Percentiles rank a stretch among this genome's conserved stretches.
Conservation (phyloP, 2,113 vertebrate species). For the Myiagra hebetior region DNA sequence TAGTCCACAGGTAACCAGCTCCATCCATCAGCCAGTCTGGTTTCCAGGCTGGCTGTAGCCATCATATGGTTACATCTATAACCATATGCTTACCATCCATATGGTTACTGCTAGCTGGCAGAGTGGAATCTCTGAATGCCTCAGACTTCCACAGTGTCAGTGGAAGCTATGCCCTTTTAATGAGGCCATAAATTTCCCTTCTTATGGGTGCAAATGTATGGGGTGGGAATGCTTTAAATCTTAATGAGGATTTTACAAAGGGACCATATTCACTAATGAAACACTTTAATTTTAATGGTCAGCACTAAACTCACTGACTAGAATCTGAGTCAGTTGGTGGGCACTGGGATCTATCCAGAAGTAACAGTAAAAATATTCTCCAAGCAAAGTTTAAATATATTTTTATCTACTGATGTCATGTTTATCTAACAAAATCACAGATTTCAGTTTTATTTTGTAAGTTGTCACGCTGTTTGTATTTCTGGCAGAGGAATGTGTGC, state of each 20-base stretch:
- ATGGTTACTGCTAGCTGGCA: not conserved
- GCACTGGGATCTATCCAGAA: not conserved
- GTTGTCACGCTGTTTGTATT: not conserved
- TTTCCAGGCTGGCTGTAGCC: not conserved
- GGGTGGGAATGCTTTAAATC: not conserved
- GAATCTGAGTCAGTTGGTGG: not conserved
- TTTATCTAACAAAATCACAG: not conserved
- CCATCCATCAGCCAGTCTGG: not conserved
- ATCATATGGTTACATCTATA: not conserved
- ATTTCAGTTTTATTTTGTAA: not conserved
- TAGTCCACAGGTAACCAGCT: not conserved
- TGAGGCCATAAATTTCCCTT: not conserved
- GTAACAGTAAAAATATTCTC: not conserved
- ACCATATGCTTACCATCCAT: not conserved
- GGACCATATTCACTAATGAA: not conserved
- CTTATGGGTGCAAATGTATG: not conserved
- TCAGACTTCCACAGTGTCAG: not conserved
- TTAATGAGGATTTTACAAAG: not conserved
- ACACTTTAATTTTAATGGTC: not conserved
- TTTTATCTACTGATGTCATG: not conserved
- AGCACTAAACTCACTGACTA: not conserved
- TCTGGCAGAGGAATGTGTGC: not conserved
- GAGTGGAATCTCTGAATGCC: not conserved
- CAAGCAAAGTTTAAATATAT: not conserved
- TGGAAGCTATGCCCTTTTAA: not conserved